Percentiles rank a stretch among this genome's conserved stretches.
Conservation (phyloP, 2,888 invertebrate genomes). For the Eupithecia subfuscata region DNA sequence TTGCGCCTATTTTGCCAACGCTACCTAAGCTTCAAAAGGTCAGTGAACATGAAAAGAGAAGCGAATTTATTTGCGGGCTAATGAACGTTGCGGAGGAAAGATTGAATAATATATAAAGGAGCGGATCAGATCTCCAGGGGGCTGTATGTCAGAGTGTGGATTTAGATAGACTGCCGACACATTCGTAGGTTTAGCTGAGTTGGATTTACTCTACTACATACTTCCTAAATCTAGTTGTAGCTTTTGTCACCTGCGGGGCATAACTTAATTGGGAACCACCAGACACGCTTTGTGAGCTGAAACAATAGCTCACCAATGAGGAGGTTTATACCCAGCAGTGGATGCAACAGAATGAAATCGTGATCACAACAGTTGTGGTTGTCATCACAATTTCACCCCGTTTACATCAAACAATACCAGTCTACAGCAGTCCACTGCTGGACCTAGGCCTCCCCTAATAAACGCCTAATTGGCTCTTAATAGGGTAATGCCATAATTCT, state of each 20-base stretch:
- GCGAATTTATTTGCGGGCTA: conserved; percentile 69
- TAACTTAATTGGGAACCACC: background rate
- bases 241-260: background rate
- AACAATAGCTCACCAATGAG: background rate
- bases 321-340: background rate
- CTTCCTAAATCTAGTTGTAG: background rate
- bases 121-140: conserved; percentile 69
- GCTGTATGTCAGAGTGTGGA: conserved; percentile 68
- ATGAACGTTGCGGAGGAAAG: conserved; percentile 79
- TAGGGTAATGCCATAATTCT: background rate
- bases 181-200: background rate
- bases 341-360: background rate
- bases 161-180: conserved; percentile 53
- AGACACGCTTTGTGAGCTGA: background rate
- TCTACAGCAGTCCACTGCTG: background rate
- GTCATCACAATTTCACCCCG: no score
- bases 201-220: background rate
- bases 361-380: background rate
- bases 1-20: conserved; percentile 11
- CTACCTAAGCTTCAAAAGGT: conserved; percentile 48
- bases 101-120: conserved; percentile 77
- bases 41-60: conserved; percentile 61
- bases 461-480: no score
- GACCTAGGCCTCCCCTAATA: background rate
- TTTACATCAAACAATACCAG: no score